Conservation (phyloP, 2,888 invertebrate species). For the Tetragonula carbonaria region DNA sequence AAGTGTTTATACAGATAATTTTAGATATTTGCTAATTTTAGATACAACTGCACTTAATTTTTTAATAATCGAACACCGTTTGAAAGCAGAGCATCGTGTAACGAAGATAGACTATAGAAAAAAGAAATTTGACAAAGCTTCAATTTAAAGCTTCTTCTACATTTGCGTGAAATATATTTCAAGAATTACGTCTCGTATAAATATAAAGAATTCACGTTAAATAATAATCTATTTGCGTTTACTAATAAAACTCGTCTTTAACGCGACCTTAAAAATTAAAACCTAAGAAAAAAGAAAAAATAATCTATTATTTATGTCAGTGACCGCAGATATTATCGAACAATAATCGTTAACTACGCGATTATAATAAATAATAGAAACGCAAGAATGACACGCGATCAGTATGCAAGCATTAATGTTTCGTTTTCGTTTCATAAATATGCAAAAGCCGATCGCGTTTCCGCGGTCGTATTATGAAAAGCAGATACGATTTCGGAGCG, state of each 20-base stretch:
- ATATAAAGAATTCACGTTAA: neutral
- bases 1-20: no score
- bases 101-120: neutral
- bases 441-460: constrained; percentile 8
- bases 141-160: neutral
- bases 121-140: neutral
- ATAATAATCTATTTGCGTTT: neutral
- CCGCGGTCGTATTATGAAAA: constrained; percentile 14
- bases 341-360: constrained; percentile 27
- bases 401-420: constrained; percentile 27
- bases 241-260: no score
- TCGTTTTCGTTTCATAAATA: constrained; percentile 48
- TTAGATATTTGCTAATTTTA: no score
- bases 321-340: constrained; percentile 17
- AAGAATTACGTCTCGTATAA: constrained; percentile 4
- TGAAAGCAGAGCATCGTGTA: neutral
- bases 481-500: neutral
- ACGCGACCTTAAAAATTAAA: no score
- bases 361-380: constrained; percentile 47
- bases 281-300: no score
- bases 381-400: constrained; percentile 17
- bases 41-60: no score
- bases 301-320: constrained; percentile 9
- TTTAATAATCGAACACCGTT: no score
- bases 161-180: neutral